Percentiles rank a stretch among this genome's conserved stretches.
These are phyloP conservation scores for Synanthedon myopaeformis DNA, from an alignment of 2,888 invertebrate species.

Conservation along the genomic window DNA sequence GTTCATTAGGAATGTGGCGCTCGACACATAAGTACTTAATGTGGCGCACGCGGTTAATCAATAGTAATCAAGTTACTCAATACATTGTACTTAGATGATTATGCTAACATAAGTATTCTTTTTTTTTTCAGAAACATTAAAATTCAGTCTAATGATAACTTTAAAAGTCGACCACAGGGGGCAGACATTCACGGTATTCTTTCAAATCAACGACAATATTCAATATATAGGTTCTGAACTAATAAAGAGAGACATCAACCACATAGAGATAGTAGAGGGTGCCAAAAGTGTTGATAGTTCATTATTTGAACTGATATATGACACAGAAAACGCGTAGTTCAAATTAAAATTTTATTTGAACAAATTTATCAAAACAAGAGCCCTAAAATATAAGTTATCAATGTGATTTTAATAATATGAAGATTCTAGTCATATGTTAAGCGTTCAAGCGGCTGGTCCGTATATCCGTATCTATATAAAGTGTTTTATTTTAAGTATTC, in stretches of 20 bases:
- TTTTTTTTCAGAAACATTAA: background rate
- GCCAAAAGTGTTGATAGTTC: background rate
- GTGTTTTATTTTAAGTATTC: no score
- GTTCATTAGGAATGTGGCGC: no score
- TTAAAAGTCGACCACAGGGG: background rate
- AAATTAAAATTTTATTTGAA: no score
- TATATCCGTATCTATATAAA: no score
- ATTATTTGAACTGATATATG: background rate
- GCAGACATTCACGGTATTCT: background rate
- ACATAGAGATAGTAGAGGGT: background rate
- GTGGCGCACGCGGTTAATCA: no score
- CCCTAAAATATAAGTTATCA: no score
- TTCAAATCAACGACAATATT: background rate
- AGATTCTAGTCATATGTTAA: background rate
- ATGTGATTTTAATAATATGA: no score
- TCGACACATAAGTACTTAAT: no score
- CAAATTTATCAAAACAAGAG: no score
- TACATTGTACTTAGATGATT: no score
- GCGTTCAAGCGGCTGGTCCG: background rate
- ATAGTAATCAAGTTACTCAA: no score
- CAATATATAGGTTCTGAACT: background rate
- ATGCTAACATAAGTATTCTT: background rate
- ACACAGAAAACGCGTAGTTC: background rate
- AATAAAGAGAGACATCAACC: background rate
- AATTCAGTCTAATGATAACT: background rate